Percentiles rank a stretch among this genome's conserved stretches.
phyloP scores from a whole-genome alignment of 2,113 vertebrate genomes.

The Propithecus coquereli region DNA sequence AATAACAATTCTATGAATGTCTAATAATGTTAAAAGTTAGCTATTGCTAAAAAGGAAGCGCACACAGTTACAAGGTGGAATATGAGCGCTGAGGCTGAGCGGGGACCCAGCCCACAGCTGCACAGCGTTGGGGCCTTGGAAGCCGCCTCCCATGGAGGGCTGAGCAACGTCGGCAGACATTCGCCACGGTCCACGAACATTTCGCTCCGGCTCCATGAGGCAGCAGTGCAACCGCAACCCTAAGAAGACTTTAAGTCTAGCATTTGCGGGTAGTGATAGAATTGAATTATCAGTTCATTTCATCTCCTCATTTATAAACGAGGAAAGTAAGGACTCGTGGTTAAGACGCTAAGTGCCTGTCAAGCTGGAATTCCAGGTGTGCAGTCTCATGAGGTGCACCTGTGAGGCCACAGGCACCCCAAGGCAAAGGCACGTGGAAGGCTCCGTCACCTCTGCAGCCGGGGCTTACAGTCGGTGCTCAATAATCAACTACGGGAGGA shows the following conservation, averaged over 20 bases:
- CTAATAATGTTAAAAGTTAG: background rate
- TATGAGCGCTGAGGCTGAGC: accelerated
- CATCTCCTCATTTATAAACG: background rate
- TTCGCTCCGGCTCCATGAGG: background rate
- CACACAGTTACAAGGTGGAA: accelerated
- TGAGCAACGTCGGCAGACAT: background rate
- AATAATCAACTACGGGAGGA: background rate
- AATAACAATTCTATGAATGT: background rate
- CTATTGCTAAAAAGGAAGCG: background rate
- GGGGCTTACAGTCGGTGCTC: background rate
- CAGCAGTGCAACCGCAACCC: background rate
- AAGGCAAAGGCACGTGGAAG: background rate
- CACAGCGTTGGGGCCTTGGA: background rate
- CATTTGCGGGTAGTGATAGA: background rate
- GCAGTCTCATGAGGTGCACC: background rate
- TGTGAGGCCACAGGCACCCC: background rate
- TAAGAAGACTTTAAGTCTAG: background rate
- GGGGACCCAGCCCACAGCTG: background rate
- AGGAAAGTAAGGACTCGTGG: background rate
- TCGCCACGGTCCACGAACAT: accelerated
- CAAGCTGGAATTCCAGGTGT: background rate
- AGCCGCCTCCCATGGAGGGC: accelerated
- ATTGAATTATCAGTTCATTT: background rate
- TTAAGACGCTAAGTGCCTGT: background rate
- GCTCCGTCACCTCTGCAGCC: too few relatives aligned